Percentiles rank a stretch among this genome's conserved stretches.
Evolutionary conservation across 2,888 invertebrate species (phyloP).

Genomic region (Octonoba sinensis): DNA sequence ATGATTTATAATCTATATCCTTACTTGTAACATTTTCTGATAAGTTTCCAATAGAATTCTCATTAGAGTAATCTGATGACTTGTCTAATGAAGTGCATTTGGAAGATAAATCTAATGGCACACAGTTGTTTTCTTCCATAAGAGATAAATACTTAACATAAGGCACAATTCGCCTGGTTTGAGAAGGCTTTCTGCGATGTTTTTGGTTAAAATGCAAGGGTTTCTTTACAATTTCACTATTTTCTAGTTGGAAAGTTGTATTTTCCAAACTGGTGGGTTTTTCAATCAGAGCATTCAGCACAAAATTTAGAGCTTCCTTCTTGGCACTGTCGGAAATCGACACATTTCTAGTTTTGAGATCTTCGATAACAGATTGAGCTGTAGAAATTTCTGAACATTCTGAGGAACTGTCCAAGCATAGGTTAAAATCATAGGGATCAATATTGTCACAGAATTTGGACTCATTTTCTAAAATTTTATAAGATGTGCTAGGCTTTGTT

Average conservation of each 20-base stretch:
- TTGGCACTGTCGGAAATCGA: slow-evolving; percentile 12
- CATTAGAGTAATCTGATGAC: too few relatives aligned
- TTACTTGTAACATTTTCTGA: too few relatives aligned
- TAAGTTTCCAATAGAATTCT: too few relatives aligned
- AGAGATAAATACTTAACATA: slow-evolving; percentile 63
- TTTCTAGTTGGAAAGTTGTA: slow-evolving; percentile 2
- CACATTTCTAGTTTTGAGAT: slow-evolving; percentile 8
- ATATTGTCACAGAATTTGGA: slow-evolving; percentile 1
- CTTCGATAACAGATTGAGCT: slow-evolving; percentile 4
- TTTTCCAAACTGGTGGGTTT: slow-evolving; percentile 24
- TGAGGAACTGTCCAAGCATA: slow-evolving; percentile 13
- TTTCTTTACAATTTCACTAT: neutral
- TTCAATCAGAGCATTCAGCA: slow-evolving; percentile 40
- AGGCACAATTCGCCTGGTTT: slow-evolving; percentile 63
- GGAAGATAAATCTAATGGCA: slow-evolving; percentile 62
- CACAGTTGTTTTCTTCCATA: slow-evolving; percentile 55
- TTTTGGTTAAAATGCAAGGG: slow-evolving; percentile 25
- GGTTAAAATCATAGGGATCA: slow-evolving; percentile 53
- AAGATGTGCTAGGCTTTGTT: neutral
- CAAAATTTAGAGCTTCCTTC: slow-evolving; percentile 44
- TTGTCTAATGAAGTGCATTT: slow-evolving; percentile 6
- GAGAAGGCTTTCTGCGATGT: slow-evolving; percentile 55
- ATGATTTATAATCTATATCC: too few relatives aligned
- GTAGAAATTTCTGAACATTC: neutral
- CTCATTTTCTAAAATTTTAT: neutral